Base-by-base conservation (phyloP, 2,888 invertebrate genomes). In the Acronicta aceris region DNA sequence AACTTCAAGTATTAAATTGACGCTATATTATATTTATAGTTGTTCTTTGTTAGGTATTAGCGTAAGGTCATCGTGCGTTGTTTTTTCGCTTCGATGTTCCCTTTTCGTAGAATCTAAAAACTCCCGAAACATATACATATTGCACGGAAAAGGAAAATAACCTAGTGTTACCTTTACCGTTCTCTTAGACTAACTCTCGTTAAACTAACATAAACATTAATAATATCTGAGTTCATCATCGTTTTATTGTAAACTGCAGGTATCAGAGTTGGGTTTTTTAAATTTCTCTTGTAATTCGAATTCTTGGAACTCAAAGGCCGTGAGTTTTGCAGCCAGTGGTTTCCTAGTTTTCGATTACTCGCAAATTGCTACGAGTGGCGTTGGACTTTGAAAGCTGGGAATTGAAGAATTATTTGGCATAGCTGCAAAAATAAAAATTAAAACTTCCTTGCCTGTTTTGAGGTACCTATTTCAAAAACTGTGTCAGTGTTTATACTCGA, bases 221-320 rank as follows among this genome's bases (percentile, higher is more conserved):
- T 12, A 17, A 10, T 12, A 17, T 16, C 4, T 12, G 17, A 10
- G 33, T 42, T 42, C 10, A 42, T 16, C n/a, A 25, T 45, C n/a
- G 8, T 25, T 45, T 25, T 27, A 15, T 3, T 46, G 9, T 27
- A 15, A 25, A 25, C 12, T n/a, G 42, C 10, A 13, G 43, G 13
- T 21, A 25, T 12, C 17, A 17, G 17, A 9, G 17, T 3, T 10
- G 5, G 1, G 12, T 17, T 42, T 21, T 27, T 27, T 27, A n/a
- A n/a, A 27, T 46, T 2, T 8, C 27, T 15, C 27, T 8, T 46
- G 15, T 25, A 27, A 27, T 15, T 46, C 10, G 9, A 27, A 27
- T 46, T 46, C 46, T 46, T n/a, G 46, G 27, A 46, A 27, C n/a
- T 15, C 47, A 47, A 47, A 47, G 17, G 8, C 47, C 33, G 6